Evolutionary conservation across 2,797 vertebrate species (phyloP).

Genomic region (Anisognathus igniventris): DNA sequence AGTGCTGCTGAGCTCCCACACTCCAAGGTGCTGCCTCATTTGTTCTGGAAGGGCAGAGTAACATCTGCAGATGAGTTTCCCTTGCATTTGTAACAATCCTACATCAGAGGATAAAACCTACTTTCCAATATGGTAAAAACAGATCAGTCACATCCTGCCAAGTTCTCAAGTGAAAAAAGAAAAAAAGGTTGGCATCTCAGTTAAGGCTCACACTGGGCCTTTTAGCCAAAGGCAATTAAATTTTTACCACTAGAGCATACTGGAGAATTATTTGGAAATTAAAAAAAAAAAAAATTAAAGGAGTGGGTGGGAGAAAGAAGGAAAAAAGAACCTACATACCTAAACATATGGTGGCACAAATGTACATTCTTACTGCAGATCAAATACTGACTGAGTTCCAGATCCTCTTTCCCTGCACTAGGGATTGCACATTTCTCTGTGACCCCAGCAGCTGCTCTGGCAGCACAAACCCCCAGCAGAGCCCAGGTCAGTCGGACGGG

Average conservation of each 20-base stretch:
- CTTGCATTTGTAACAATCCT: background rate
- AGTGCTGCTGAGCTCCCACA: background rate
- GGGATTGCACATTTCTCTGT: background rate
- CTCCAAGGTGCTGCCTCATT: background rate
- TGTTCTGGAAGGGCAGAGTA: background rate
- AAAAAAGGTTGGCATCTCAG: background rate
- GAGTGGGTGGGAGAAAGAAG: fast-evolving
- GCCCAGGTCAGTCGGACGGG: background rate
- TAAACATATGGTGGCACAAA: background rate
- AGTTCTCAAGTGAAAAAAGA: background rate
- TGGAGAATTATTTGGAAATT: background rate
- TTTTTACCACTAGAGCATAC: background rate
- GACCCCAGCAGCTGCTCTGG: background rate
- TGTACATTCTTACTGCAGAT: background rate
- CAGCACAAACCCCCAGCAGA: background rate
- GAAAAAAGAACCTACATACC: background rate
- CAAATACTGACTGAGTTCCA: background rate
- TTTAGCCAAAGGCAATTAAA: background rate
- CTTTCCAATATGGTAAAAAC: background rate
- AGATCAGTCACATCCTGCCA: background rate
- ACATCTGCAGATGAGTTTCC: background rate
- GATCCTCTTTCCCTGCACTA: background rate
- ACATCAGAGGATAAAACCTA: background rate
- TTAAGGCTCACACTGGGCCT: background rate
- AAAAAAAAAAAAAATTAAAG: background rate